Base-by-base conservation (phyloP, 1,140 invertebrate genomes). In the Conopomorpha cramerella region DNA sequence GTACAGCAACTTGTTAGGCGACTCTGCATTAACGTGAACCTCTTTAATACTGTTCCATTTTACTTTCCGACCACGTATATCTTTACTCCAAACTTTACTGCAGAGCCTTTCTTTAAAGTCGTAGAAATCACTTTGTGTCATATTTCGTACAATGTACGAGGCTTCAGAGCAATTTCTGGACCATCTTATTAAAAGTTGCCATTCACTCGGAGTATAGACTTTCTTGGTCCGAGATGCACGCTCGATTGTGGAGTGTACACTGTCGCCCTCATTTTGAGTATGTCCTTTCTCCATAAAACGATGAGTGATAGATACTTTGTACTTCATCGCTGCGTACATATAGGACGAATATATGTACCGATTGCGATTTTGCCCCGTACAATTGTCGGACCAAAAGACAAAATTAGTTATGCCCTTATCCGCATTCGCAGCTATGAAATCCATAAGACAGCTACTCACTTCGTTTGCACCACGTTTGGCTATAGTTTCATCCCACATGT, bases 181-280 rank as follows among this genome's bases (percentile, higher is more conserved):
- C 39, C 49, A 56, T 30, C 57, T 38, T 1, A 58, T 49, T 3
- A 59, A 34, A 1, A 28, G 41, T 32, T 49, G 34, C 50, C 55
- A 65, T 37, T 65, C 44, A 27, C 50, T 42, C 2, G 55, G 50
- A 3, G 41, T 38, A 39, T 47, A 62, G 26, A 64, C 51, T 8
- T 44, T 18, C 36, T 53, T 43, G 13, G 41, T 38, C 39, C 45
- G 51, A 17, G 40, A 39, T 36, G 43, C 38, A 32, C 41, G 42
- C 45, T 65, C 65, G 15, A 66, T 66, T 10, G 55, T 30, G 2
- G 59, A 49, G 30, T 67, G 61, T 8, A 63, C 51, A 10, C 36
- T 46, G 45, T 68, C 59, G 2, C 59, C 59, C 32, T 66, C 57
- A 31, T 55, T 55, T 48, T 67, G 52, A 1, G 63, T 67, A 29